Base-by-base conservation (phyloP, 2,888 invertebrate species). In the Drosophila differens region DNA sequence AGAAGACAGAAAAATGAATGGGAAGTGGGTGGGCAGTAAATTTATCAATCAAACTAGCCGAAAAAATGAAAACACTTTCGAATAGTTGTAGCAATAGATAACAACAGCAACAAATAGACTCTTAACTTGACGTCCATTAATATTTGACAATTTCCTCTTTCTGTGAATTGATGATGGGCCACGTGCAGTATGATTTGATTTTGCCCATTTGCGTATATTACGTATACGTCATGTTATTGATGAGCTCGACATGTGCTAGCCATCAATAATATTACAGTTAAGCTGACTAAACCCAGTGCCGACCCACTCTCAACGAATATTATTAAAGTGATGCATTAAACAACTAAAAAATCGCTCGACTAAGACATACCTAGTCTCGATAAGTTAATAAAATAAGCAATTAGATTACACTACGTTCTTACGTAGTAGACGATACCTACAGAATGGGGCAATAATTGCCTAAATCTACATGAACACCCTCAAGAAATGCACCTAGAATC, bases 21-120 rank as follows among this genome's bases (percentile, higher is more conserved):
- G 30, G 22, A 32, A 16, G 53, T 28, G 39, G 37, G 66, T 70
- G 22, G 22, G 2, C 70, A 76, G 80, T 75, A 83, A 75, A 87
- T 89, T 87, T 87, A 87, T 89, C 87, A 89, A 89, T 87, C 89
- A 87, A 84, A 81, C 64, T 73, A 74, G 76, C 72, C 51, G 70
- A 75, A 62, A 57, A n/a, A 78, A 76, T 77, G 53, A 72, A 74
- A 79, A 82, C 73, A 71, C 72, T 85, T 82, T 88, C 74, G 78
- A 86, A 83, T 86, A 89, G 87, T 88, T 85, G 73, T 75, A 67
- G 74, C 67, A 73, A 82, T 80, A 89, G 81, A 83, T 70, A 74
- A 70, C 61, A 79, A 67, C 65, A 74, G n/a, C 53, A 60, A 28
- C 32, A 60, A 58, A 57, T 64, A 41, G 54, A 72, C 65, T 74